Evolutionary conservation across 2,888 invertebrate species (phyloP), one percentile per base, ranked within the genome.

Genomic region (Dasysyrphus albostriatus): DNA sequence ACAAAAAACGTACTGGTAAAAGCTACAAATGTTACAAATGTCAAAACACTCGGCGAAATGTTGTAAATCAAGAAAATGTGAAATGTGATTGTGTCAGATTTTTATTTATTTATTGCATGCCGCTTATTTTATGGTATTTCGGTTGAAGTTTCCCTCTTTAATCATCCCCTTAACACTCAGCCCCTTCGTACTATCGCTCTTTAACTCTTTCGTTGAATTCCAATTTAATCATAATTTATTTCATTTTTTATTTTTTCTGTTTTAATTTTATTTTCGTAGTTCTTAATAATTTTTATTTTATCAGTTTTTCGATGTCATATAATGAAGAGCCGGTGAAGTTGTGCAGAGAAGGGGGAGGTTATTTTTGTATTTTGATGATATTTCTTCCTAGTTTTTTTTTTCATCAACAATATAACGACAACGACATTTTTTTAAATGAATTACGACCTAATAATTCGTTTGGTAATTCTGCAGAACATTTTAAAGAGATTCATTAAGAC

Each of bases 41-140:
- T 82, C 85, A 82, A 77, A 80, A 84, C 65, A 76, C 72, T 76
- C 72, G 67, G 81, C 47, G 12, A 70, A 73, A 67, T 69, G 73
- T 73, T 77, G 82, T 85, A 85, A 85, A 85, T 85, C 85, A 85
- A 82, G 69, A 81, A 73, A 84, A 80, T 81, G 65, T 81, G 73
- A 85, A 82, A 82, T 77, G 77, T 82, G 82, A 82, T 85, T 85
- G 85, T 85, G 82, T 85, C 85, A 85, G 69, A 63, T 85, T 85
- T 85, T 77, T 82, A 85, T 85, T 85, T 77, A 85, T 85, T 85
- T 85, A 82, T 85, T 82, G 85, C 77, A 69, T 61, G 73, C 63
- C 81, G 77, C 49, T 85, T 74, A 61, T 70, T 82, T 85, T 74
- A 85, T 85, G 76, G 54, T 32, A 54, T 77, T 77, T 70, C 16